Evolutionary conservation across 1,140 invertebrate species (phyloP).

Genomic region (Rhagoletis pomonella): DNA sequence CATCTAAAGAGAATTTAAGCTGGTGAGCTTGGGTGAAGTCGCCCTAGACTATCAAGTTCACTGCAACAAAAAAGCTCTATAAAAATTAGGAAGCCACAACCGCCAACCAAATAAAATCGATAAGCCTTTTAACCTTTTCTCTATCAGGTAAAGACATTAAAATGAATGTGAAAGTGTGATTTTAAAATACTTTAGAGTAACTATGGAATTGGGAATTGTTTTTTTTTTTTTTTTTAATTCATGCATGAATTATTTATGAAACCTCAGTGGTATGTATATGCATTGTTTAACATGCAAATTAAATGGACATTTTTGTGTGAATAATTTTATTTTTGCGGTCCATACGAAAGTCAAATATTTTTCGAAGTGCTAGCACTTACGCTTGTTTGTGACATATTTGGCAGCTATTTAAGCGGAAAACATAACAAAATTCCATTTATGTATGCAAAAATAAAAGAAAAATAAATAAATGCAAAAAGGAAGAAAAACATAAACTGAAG

Average conservation of each 20-base stretch:
- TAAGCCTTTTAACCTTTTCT: neutral
- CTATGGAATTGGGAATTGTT: neutral
- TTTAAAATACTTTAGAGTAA: constrained; percentile 1
- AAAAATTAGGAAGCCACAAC: too few species aligned
- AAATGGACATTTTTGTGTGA: neutral
- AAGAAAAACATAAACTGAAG: too few species aligned
- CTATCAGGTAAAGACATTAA: neutral
- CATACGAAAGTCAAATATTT: neutral
- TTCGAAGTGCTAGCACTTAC: neutral
- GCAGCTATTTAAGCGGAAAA: neutral
- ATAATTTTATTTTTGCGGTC: neutral
- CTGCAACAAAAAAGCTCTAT: too few species aligned
- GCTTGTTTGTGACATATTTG: neutral
- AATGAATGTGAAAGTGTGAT: neutral
- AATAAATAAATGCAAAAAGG: too few species aligned
- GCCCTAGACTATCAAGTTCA: too few species aligned
- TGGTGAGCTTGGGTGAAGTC: too few species aligned
- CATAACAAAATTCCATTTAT: neutral
- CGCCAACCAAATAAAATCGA: too few species aligned
- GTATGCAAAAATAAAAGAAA: neutral
- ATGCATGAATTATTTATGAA: constrained; percentile 25
- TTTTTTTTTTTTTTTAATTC: neutral
- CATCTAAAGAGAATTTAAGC: too few species aligned
- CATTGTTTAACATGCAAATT: constrained; percentile 26
- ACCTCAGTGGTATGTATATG: neutral